These are phyloP conservation scores for Cololabis saira DNA, from an alignment of 2,113 vertebrate species.

Conservation along the genomic window DNA sequence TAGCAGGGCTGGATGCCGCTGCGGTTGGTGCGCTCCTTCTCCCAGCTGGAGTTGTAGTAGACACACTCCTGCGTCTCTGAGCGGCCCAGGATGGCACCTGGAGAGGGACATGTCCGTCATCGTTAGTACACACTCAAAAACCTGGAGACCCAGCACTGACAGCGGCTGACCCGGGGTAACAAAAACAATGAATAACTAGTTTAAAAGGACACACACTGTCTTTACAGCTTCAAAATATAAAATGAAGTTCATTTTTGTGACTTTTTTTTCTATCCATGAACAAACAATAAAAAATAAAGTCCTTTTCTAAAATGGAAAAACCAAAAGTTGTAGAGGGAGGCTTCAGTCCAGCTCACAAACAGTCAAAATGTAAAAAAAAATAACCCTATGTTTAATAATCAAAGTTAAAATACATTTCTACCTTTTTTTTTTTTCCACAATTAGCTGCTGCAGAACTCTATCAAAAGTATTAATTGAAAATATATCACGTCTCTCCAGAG, in stretches of 20 bases:
- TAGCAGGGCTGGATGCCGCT: conserved; percentile 92
- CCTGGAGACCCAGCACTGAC: conserved; percentile 21
- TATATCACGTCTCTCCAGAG: too few species aligned
- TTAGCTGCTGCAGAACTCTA: too few species aligned
- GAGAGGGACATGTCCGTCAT: neutral
- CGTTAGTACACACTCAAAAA: neutral
- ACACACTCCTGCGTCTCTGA: conserved; percentile 96
- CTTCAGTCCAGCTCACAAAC: conserved; percentile 12
- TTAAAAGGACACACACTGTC: conserved; percentile 22
- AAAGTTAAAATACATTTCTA: too few species aligned
- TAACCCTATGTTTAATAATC: too few species aligned
- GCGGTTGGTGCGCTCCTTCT: conserved; percentile 95
- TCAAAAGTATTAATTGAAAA: too few species aligned
- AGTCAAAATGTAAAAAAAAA: conserved; percentile 11
- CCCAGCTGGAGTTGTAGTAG: conserved; percentile 97
- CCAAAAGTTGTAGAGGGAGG: too few species aligned
- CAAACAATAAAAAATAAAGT: too few species aligned
- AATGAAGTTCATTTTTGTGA: conserved; percentile 5
- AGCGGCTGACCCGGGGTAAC: neutral
- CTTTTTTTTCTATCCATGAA: neutral
- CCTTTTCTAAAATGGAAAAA: too few species aligned
- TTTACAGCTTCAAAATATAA: conserved; percentile 21
- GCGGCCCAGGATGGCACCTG: conserved; percentile 96
- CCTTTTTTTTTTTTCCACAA: too few species aligned
- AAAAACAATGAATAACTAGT: conserved; percentile 26